Conservation (phyloP, 2,797 vertebrate species). For the Premnoplex brunnescens region DNA sequence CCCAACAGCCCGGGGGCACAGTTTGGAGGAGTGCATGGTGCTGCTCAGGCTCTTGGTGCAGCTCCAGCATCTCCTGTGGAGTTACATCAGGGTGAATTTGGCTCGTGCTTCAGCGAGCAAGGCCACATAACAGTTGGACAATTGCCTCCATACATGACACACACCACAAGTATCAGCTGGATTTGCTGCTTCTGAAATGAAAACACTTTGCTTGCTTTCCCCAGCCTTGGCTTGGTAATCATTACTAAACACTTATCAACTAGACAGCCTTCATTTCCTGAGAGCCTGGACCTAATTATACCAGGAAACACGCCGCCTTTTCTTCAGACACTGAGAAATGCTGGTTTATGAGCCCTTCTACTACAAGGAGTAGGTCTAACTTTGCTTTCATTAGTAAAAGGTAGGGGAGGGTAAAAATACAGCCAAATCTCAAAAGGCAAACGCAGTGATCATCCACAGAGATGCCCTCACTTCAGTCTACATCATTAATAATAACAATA, state of each 20-base stretch:
- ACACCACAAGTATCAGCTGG: conserved; percentile 28
- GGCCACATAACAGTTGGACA: neutral
- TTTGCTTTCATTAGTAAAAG: neutral
- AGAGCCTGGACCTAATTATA: conserved; percentile 63
- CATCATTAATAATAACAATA: neutral
- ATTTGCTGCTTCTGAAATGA: conserved; percentile 50
- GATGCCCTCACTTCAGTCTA: neutral
- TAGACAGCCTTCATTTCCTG: conserved; percentile 63
- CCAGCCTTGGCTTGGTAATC: conserved; percentile 15
- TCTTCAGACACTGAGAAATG: conserved; percentile 5
- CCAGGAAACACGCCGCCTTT: neutral
- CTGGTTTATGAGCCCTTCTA: neutral
- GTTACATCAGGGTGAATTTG: neutral
- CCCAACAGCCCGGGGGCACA: neutral
- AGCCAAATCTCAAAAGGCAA: conserved; percentile 3
- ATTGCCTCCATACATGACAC: conserved; percentile 16
- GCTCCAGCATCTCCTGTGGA: neutral
- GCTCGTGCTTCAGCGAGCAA: rapidly evolving
- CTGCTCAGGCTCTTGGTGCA: neutral
- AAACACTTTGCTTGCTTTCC: conserved; percentile 9
- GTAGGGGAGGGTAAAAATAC: neutral
- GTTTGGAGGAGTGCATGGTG: rapidly evolving
- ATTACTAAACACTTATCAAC: conserved; percentile 60
- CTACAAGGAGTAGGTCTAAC: neutral
- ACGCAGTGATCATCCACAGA: neutral